Base-by-base conservation (phyloP, 1,140 invertebrate species). In the Gryllus bimaculatus region DNA sequence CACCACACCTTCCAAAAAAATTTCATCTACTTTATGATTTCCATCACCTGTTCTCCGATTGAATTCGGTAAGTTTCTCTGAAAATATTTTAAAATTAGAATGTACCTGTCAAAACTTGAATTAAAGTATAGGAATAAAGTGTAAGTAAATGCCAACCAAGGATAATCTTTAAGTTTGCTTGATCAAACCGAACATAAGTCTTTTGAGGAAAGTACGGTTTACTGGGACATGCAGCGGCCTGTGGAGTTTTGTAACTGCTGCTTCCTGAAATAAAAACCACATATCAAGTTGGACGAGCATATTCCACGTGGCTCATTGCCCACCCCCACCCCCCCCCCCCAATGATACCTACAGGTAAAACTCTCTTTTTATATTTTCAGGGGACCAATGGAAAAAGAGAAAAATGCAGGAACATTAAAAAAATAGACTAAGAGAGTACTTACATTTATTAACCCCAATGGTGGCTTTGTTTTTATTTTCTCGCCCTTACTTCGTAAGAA, bases 41-140 rank as follows among this genome's bases (percentile, higher is more conserved):
- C 83, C 84, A 77, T 88, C 87, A 3, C 84, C 86, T 5, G 88
- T 84, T 83, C 92, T 91, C 48, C 85, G 83, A 85, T 95, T 95
- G 82, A 95, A 94, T 84, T 95, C 94, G 81, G 89, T 83, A 48
- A 90, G 80, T 85, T 90, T 90, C 79, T 86, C 89, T 94, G 80
- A 10, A 75, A 75, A 47, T 47, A 10, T 13, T 13, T 10, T 2
- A 13, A 66, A 18, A 66, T 66, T 66, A 13, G 54, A 66, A 66
- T 18, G 54, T 66, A 66, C 10, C 54, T 3, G 54, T 66, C 1
- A 66, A 66, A 66, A 18, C 0, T 0, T 66, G 10, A 10, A 66
- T 3, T 66, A 10, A 66, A 13, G 10, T 7, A 66, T 13, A 18
- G 18, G 0, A 66, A 10, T 10, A 66, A 66, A 10, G 10, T 3